A percentile compares a stretch with the other conserved stretches of the same genome.
Conservation (phyloP, 2,797 vertebrate species). For the Huso huso region DNA sequence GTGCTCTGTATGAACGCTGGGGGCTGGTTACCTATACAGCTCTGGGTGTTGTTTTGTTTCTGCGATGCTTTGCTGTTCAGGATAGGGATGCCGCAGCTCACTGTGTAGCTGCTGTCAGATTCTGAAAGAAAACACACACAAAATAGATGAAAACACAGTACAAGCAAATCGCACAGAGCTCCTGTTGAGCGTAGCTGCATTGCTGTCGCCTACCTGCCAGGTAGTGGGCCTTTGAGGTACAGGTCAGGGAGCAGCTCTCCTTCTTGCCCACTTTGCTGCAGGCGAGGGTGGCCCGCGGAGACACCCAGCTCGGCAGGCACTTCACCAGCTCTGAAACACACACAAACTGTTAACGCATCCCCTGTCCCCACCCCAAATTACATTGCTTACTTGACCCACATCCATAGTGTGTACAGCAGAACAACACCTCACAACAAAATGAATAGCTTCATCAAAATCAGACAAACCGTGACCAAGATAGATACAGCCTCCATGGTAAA, state of each 20-base stretch:
- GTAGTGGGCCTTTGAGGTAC: constrained; percentile 79
- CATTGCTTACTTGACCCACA: not conserved
- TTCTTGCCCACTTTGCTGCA: constrained; percentile 89
- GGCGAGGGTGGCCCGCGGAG: constrained; percentile 77
- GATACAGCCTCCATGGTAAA: too few species aligned
- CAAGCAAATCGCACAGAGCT: not conserved
- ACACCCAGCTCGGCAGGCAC: constrained; percentile 63
- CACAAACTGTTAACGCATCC: constrained; percentile 17
- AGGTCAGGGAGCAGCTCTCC: constrained; percentile 90
- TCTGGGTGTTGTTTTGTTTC: constrained; percentile 55
- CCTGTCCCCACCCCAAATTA: constrained; percentile 10
- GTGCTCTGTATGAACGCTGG: too few species aligned
- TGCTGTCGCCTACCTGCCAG: constrained; percentile 49
- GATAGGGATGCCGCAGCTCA: constrained; percentile 84
- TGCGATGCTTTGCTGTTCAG: constrained; percentile 49
- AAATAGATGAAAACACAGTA: not conserved
- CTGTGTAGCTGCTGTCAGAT: constrained; percentile 86
- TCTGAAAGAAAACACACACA: constrained; percentile 50
- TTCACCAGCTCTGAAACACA: constrained; percentile 69
- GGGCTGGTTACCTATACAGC: constrained; percentile 76
- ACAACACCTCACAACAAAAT: too few species aligned
- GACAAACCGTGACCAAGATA: too few species aligned
- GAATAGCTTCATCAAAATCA: too few species aligned
- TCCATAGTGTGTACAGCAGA: too few species aligned
- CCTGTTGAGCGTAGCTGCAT: not conserved